Base-by-base conservation (phyloP, 2,797 vertebrate genomes). In the Gymnodraco acuticeps region DNA sequence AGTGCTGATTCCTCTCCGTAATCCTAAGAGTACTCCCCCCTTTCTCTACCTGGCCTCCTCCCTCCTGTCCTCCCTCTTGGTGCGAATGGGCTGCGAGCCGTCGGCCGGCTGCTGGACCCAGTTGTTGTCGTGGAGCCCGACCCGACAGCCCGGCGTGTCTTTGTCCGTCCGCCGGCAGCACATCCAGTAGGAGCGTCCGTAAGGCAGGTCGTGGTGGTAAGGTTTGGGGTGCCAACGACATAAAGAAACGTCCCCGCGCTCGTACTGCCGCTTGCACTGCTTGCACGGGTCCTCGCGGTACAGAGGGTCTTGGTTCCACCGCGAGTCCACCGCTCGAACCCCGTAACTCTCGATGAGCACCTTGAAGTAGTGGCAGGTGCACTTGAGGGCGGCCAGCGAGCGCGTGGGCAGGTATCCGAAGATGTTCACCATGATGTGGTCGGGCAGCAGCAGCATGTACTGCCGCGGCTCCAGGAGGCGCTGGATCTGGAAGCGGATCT, bases 131-230 rank as follows among this genome's bases (percentile, higher is more conserved):
- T 99, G 98, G 56, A 99, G 93, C 2, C 97, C 98, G 10, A 98
- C 95, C 14, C 97, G 93, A 82, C 98, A 99, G 13, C 98, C 98
- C 0, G 97, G 97, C 0, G 98, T 97, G 71, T 98, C 97, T 2
- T 96, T 96, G 41, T 99, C 97, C 0, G 96, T 94, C 11, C 96
- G 91, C 3, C 98, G 96, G 90, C 98, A 99, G 86, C 98, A 99
- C 97, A 99, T 99, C 98, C 98, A 99, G 84, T 99, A 99, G 65
- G 98, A 99, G 3, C 98, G 96, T 93, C 98, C 98, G 0, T 99
- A 99, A 95, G 98, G 98, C 94, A 99, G 95, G 95, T 99, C 98
- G 7, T 99, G 98, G 96, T 99, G 98, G 94, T 99, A 99, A 93
- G 98, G 98, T 90, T 99, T 99, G 88, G 98, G 97, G 92, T 99